Base-by-base conservation (phyloP, 2,888 invertebrate species). In the Craniophora ligustri region DNA sequence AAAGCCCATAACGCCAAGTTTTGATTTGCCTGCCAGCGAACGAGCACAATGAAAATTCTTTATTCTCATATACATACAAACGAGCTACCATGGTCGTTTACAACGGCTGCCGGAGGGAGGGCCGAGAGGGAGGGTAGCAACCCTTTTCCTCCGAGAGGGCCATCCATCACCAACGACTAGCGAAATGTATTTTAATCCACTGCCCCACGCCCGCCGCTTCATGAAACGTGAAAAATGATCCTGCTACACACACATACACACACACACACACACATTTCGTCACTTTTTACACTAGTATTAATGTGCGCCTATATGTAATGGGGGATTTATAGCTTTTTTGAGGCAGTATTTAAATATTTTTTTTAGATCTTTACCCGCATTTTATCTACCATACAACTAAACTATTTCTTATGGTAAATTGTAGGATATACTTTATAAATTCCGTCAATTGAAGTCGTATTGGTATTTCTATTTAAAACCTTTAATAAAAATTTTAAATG, bases 151-250 rank as follows among this genome's bases (percentile, higher is more conserved):
- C 74, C 75, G 56, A 65, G 65, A 62, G 66, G 75, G 78, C 79
- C 86, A 92, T 92, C 92, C 89, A 92, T 92, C 92, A 91, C 88
- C 72, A 75, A 72, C 79, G 85, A 84, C 85, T 77, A 83, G 87
- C 87, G 88, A 91, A 92, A 92, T 92, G 92, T 93, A 93, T 92
- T 93, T 92, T 93, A 92, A 93, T 93, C 93, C 91, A 91, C 83
- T 91, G 81, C 84, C 84, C 85, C 85, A 82, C 86, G 83, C 86
- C 82, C 77, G 81, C 74, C 88, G 90, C 89, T 93, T 91, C 92
- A 92, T 92, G 91, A 91, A 91, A 91, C 87, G 90, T 93, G 93
- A 93, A 92, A 92, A 92, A 92, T 93, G 93, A 92, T 92, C 86
- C 81, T 72, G 75, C 72, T 57, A 61, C 70, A 74, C 79, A 67